phyloP scores from a whole-genome alignment of 2,888 invertebrate species.

The Agonopterix alstromeriana region DNA sequence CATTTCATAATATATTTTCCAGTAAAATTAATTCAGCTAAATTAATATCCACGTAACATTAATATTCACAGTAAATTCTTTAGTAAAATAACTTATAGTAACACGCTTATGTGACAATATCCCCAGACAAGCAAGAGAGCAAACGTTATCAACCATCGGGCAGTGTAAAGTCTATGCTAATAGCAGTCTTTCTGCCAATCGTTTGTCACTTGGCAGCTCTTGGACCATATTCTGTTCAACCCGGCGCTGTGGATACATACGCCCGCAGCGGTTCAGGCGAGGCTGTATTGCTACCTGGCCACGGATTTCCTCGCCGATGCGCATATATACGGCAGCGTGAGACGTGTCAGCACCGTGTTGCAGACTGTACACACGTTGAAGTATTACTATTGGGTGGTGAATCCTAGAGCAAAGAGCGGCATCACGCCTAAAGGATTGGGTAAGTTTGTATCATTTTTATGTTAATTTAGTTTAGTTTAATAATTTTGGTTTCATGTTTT shows the following conservation, averaged over 20 bases:
- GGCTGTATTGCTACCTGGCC: conserved; percentile 97
- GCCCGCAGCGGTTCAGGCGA: conserved; percentile 95
- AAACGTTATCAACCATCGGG: conserved; percentile 66
- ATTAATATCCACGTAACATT: no score
- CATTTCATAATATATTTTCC: no score
- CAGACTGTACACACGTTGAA: conserved; percentile 99
- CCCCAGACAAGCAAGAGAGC: conserved; percentile 51
- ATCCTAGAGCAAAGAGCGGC: conserved; percentile 96
- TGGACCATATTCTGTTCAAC: conserved; percentile 99
- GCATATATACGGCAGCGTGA: conserved; percentile 97
- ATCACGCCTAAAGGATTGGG: conserved; percentile 96
- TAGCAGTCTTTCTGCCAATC: conserved; percentile 93
- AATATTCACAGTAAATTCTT: no score
- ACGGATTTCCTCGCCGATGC: conserved; percentile 99
- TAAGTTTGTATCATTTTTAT: conserved; percentile 65
- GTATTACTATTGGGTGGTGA: conserved; percentile 99
- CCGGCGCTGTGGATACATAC: conserved; percentile 99
- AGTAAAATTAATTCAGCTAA: no score
- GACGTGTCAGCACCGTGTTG: conserved; percentile 96
- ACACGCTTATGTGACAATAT: no score
- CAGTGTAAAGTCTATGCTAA: conserved; percentile 75
- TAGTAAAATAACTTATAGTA: no score
- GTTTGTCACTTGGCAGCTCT: conserved; percentile 94
- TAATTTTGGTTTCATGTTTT: no score
- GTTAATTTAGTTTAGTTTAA: no score